Conservation (phyloP, 2,113 vertebrate genomes). For the Chionomys nivalis region DNA sequence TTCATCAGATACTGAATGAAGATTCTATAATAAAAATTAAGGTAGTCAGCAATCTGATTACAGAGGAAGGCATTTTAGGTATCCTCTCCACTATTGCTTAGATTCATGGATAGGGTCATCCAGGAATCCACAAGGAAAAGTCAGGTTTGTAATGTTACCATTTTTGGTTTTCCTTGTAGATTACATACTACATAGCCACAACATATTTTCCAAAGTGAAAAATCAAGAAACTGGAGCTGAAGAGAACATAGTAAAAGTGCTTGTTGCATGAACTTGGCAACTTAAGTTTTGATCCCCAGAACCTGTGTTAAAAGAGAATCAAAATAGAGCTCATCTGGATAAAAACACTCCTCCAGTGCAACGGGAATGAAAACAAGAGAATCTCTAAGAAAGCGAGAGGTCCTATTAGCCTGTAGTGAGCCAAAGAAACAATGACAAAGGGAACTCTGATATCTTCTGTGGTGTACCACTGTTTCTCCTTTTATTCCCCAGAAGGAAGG, state of each 20-base stretch:
- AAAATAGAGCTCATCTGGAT: background rate
- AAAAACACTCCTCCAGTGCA: background rate
- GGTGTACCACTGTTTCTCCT: background rate
- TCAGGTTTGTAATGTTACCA: background rate
- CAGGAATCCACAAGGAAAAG: too few species aligned
- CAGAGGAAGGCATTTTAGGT: too few species aligned
- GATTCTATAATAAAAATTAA: too few species aligned
- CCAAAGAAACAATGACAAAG: background rate
- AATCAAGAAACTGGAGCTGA: background rate
- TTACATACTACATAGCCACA: background rate
- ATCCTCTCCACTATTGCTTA: too few species aligned
- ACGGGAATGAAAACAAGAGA: background rate
- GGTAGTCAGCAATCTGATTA: too few species aligned
- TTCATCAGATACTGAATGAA: too few species aligned
- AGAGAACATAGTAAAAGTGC: background rate
- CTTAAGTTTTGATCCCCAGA: background rate
- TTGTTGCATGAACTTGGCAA: background rate
- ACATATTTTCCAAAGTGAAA: background rate
- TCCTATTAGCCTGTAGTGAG: background rate
- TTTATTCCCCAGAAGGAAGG: too few species aligned
- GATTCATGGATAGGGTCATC: too few species aligned
- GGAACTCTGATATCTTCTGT: background rate
- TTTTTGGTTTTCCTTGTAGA: background rate
- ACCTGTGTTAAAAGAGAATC: background rate
- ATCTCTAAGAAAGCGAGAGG: background rate